phyloP scores from a whole-genome alignment of 2,888 invertebrate genomes.

The Lycaena phlaeas region DNA sequence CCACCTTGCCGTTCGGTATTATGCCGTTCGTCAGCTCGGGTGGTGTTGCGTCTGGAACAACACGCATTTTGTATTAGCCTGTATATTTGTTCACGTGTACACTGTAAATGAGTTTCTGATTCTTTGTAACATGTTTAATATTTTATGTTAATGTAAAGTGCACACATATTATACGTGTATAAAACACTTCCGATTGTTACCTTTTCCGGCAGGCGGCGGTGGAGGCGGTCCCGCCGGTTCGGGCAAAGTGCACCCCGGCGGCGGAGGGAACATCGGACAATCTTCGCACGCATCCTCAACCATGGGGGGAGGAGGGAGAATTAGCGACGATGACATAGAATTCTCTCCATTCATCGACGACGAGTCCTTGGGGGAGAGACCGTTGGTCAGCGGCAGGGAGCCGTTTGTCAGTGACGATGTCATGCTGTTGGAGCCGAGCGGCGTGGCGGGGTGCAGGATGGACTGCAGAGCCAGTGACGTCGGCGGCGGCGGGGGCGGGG shows the following conservation, averaged over 20 bases:
- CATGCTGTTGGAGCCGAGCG: conserved; percentile 26
- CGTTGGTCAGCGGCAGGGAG: conserved; percentile 23
- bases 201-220: conserved; percentile 76
- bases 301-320: conserved; percentile 48
- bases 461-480: conserved; percentile 43
- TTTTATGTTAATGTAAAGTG: too few species aligned
- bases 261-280: conserved; percentile 31
- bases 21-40: conserved; percentile 59
- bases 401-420: conserved; percentile 27
- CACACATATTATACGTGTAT: too few species aligned
- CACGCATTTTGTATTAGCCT: too few species aligned
- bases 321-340: conserved; percentile 16
- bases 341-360: conserved; percentile 17
- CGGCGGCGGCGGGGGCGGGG: conserved; percentile 42
- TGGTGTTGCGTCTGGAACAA: conserved; percentile 46
- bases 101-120: too few species aligned
- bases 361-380: conserved; percentile 25
- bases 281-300: not conserved
- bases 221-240: conserved; percentile 85
- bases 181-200: too few species aligned
- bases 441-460: conserved; percentile 34
- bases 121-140: too few species aligned
- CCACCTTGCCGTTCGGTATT: conserved; percentile 66
- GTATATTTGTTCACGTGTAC: too few species aligned
- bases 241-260: conserved; percentile 76